phyloP scores from a whole-genome alignment of 2,797 vertebrate species.

The Myotis findleyi region DNA sequence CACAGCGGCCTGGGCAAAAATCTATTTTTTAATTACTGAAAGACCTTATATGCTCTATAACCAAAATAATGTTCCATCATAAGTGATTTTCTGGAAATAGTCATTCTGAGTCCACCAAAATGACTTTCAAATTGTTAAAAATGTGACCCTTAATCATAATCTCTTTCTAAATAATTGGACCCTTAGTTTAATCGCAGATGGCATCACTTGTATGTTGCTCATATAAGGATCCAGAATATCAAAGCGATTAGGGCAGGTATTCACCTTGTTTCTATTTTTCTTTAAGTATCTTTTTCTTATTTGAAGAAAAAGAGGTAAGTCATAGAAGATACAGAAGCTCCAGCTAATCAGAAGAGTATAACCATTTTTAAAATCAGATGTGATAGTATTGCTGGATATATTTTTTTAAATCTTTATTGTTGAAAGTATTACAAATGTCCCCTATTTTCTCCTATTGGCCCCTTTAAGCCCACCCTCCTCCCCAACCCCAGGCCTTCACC shows the following conservation, averaged over 20 bases:
- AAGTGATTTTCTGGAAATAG: neutral
- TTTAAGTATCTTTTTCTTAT: neutral
- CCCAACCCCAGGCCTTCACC: too few species aligned
- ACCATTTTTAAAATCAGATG: neutral
- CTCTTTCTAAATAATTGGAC: neutral
- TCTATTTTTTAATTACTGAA: neutral
- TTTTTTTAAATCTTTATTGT: too few species aligned
- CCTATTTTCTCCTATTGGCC: too few species aligned
- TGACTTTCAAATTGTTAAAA: constrained; percentile 27
- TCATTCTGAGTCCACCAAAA: neutral
- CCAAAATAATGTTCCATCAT: neutral
- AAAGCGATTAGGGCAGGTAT: neutral
- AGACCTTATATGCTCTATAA: neutral
- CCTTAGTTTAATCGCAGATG: neutral
- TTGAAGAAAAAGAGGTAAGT: constrained; percentile 10
- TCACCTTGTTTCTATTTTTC: constrained; percentile 31
- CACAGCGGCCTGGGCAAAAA: neutral
- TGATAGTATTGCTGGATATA: neutral
- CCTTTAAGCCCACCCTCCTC: too few species aligned
- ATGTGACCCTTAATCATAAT: neutral
- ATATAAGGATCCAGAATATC: neutral
- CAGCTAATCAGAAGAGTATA: neutral
- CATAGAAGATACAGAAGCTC: neutral
- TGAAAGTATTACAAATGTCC: too few species aligned
- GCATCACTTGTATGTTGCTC: neutral